Base-by-base conservation (phyloP, 2,888 invertebrate genomes). In the Rhagonycha lutea region DNA sequence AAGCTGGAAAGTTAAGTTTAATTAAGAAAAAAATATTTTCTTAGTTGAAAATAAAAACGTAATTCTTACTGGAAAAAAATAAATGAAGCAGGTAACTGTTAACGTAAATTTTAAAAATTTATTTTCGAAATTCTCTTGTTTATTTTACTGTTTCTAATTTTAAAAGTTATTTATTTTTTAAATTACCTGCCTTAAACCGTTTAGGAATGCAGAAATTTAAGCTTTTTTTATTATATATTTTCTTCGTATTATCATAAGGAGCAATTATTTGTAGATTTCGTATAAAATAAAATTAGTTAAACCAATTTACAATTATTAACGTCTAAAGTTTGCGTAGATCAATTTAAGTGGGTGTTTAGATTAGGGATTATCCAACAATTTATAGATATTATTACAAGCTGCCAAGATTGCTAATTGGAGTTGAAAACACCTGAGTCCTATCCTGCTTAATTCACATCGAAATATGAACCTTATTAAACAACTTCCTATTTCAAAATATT, bases 351-450 rank as follows among this genome's bases (percentile, higher is more conserved):
- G 83, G 83, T 87, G 86, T 87, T 86, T 86, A 87, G 86, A 84
- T 85, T 85, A 83, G 83, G 85, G 86, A 86, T 87, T 85, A 87
- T 86, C 86, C 85, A 78, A 82, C 83, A 86, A 87, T 87, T 87
- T 87, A 87, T 87, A 86, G 86, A 86, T 86, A 86, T 86, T 86
- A 86, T 83, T 81, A 81, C 81, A 80, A 68, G 79, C 75, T 75
- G 79, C 79, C 77, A 79, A 85, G 85, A 84, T 84, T 84, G 84
- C 83, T 85, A 85, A 85, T 85, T 85, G 85, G 85, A 77, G 79
- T 77, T 80, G 70, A 79, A 75, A 80, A 77, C 85, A 85, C 85
- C 85, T 85, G 85, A 83, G 85, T 81, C 84, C 83, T 78, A 79
- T 74, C 82, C 83, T 83, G 83, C 77, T 78, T 78, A 71, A 75